Evolutionary conservation across 1,140 invertebrate species (phyloP).

Genomic region (Whitmania pigra): DNA sequence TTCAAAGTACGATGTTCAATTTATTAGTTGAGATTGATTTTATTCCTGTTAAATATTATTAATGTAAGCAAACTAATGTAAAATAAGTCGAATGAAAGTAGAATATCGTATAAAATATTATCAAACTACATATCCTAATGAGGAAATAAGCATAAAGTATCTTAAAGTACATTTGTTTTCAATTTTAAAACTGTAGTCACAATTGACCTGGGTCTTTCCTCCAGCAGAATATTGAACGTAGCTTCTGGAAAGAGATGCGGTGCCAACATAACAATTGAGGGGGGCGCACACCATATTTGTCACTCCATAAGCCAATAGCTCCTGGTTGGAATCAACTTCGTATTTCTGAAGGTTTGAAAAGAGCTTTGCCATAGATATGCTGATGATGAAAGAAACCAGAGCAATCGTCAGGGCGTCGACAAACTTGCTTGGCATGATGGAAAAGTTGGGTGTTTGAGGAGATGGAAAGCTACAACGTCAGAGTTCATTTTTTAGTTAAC

Average conservation of each 20-base stretch:
- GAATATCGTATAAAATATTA: no score
- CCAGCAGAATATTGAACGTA: conserved; percentile 44
- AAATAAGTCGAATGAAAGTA: no score
- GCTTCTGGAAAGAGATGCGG: conserved; percentile 46
- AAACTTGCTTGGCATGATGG: conserved; percentile 32
- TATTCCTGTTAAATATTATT: no score
- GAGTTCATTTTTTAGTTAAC: no score
- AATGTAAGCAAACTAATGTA: no score
- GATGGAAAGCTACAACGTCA: neutral
- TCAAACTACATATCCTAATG: no score
- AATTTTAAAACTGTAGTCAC: no score
- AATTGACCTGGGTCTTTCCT: conserved; percentile 41
- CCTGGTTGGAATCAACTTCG: conserved; percentile 73
- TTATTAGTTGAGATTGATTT: no score
- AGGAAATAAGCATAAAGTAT: no score
- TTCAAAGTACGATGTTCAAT: conserved; percentile 27
- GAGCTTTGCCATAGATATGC: conserved; percentile 81
- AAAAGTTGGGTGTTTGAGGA: neutral
- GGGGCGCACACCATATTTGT: conserved; percentile 44
- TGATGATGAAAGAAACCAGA: conserved; percentile 76
- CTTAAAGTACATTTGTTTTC: no score
- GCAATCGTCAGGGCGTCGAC: conserved; percentile 61
- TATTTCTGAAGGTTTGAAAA: conserved; percentile 77
- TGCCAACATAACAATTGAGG: conserved; percentile 45
- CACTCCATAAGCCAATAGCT: conserved; percentile 47